phyloP scores from a whole-genome alignment of 2,797 vertebrate species.

The Hoplostethus atlanticus region DNA sequence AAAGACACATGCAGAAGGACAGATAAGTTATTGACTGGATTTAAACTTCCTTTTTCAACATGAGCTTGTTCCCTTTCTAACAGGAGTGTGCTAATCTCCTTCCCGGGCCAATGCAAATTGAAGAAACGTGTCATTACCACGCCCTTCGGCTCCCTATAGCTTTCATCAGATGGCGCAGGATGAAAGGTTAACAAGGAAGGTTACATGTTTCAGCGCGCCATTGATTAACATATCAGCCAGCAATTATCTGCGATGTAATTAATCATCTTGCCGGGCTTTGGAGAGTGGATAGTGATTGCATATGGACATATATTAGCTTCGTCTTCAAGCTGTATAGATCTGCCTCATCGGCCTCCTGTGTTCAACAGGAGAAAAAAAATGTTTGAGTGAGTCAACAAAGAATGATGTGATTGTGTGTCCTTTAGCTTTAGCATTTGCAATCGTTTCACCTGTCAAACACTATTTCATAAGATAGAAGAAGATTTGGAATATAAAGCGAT shows the following conservation, averaged over 20 bases:
- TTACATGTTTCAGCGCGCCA: conserved; percentile 21
- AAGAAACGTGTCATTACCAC: conserved; percentile 14
- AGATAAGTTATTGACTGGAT: too few species aligned
- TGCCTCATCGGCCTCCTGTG: too few species aligned
- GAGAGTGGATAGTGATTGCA: conserved; percentile 18
- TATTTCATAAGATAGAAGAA: not conserved
- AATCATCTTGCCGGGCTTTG: conserved; percentile 29
- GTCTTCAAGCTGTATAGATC: not conserved
- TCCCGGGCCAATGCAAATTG: conserved; percentile 8
- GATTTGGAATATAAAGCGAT: conserved; percentile 11
- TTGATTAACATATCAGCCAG: conserved; percentile 43
- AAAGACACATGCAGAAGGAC: too few species aligned
- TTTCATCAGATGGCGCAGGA: conserved; percentile 16
- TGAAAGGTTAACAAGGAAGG: conserved; percentile 52
- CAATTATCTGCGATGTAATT: conserved; percentile 32
- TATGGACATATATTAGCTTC: not conserved
- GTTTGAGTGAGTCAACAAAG: conserved; percentile 6
- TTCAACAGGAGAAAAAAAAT: not conserved
- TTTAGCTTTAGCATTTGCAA: not conserved
- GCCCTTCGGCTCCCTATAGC: conserved; percentile 8
- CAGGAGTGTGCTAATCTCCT: not conserved
- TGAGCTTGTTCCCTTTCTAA: not conserved
- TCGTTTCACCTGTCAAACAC: conserved; percentile 20
- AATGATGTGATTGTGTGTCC: not conserved
- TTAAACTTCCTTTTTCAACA: not conserved